Conservation (phyloP, 2,797 vertebrate species). For the Gouania willdenowi region DNA sequence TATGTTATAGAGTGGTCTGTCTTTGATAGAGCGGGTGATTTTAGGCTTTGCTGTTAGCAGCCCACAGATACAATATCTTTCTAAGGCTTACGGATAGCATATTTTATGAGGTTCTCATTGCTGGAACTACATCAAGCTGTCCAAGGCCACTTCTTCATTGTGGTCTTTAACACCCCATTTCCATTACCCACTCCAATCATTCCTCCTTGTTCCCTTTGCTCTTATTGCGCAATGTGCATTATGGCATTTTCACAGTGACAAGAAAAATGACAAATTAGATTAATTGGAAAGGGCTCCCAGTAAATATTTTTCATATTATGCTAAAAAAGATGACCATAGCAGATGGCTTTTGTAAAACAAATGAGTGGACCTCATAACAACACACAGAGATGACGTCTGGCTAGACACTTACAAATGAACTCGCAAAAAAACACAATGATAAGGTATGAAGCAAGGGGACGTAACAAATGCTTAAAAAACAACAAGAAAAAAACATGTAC, state of each 20-base stretch:
- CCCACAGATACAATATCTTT: conserved; percentile 79
- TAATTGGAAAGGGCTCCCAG: conserved; percentile 38
- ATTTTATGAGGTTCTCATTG: conserved; percentile 83
- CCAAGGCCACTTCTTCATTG: conserved; percentile 57
- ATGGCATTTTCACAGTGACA: conserved; percentile 30
- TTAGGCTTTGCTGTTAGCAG: conserved; percentile 73
- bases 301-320: conserved; percentile 56
- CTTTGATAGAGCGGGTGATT: conserved; percentile 82
- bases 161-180: conserved; percentile 62
- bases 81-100: conserved; percentile 77
- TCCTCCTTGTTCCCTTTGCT: conserved; percentile 15
- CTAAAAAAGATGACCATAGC: conserved; percentile 46
- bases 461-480: conserved; percentile 29
- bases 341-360: conserved; percentile 45
- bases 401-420: background rate
- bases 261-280: conserved; percentile 46
- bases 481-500: too few species aligned
- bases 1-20: conserved; percentile 71
- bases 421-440: conserved; percentile 9
- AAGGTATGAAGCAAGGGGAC: conserved; percentile 16
- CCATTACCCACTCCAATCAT: conserved; percentile 60
- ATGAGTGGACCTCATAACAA: conserved; percentile 28
- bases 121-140: conserved; percentile 82
- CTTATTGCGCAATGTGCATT: conserved; percentile 3
- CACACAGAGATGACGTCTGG: background rate